A percentile compares a stretch with the other conserved stretches of the same genome.
These are phyloP conservation scores for Prosapia bicincta DNA, from an alignment of 2,888 invertebrate genomes.

Conservation along the genomic window DNA sequence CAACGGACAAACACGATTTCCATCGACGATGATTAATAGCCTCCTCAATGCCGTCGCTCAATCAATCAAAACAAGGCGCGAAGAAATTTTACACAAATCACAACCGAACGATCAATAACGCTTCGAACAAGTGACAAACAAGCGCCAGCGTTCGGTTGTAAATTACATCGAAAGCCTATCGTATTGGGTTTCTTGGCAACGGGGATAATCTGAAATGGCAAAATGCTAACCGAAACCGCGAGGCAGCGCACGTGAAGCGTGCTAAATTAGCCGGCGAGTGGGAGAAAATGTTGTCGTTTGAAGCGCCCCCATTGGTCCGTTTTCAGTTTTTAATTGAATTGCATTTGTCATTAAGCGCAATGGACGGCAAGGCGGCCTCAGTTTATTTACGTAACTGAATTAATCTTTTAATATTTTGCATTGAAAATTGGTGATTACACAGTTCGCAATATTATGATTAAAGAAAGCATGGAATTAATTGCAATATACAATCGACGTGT, in stretches of 20 bases:
- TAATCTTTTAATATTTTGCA: not conserved
- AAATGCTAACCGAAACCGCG: not conserved
- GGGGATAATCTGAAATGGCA: not conserved
- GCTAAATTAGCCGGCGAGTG: not conserved
- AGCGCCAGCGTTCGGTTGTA: not conserved
- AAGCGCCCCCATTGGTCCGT: not conserved
- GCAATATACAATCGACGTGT: too few relatives aligned
- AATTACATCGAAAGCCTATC: not conserved
- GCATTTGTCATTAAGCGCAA: not conserved
- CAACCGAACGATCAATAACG: not conserved
- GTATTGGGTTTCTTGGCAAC: not conserved
- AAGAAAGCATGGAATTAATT: too few relatives aligned
- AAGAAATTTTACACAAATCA: not conserved
- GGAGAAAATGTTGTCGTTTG: not conserved
- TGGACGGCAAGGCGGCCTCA: not conserved
- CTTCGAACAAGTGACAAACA: not conserved
- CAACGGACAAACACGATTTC: not conserved
- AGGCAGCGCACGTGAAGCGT: not conserved
- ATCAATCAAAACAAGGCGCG: not conserved
- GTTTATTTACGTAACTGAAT: not conserved
- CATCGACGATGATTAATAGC: not conserved
- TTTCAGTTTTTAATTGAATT: not conserved
- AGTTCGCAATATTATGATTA: too few relatives aligned
- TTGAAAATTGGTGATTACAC: too few relatives aligned
- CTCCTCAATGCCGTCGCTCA: not conserved